Percentiles rank a stretch among this genome's conserved stretches.
These are phyloP conservation scores for Anoplolepis gracilipes DNA, from an alignment of 1,140 invertebrate genomes.

Conservation along the genomic window DNA sequence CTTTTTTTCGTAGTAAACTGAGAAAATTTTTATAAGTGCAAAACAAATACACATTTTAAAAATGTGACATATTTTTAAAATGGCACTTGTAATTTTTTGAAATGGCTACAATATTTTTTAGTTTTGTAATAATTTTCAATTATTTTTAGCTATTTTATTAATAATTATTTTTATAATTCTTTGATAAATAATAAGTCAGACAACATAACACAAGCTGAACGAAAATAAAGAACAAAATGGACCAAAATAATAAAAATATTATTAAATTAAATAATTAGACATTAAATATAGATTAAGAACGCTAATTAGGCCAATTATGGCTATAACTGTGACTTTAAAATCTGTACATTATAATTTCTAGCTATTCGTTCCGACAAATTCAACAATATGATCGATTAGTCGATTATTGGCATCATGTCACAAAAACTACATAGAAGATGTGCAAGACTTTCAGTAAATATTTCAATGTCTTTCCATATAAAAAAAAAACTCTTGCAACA, in stretches of 20 bases:
- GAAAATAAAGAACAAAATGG: neutral
- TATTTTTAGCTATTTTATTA: constrained; percentile 1
- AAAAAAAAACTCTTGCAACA: neutral
- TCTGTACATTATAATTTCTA: neutral
- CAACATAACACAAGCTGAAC: neutral
- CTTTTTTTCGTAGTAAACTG: neutral
- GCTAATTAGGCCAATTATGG: neutral
- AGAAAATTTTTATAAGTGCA: neutral
- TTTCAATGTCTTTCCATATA: neutral
- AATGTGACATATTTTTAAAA: neutral
- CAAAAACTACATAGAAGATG: neutral
- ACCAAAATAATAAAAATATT: neutral
- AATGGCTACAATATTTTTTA: constrained; percentile 3
- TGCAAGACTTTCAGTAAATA: neutral
- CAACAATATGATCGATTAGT: neutral
- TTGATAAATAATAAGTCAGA: neutral
- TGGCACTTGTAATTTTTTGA: neutral
- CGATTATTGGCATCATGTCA: neutral
- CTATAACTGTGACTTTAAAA: neutral
- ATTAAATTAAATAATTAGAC: constrained; percentile 10
- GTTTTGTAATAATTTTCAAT: neutral
- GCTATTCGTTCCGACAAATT: neutral
- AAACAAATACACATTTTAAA: neutral
- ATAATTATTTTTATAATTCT: constrained; percentile 1
- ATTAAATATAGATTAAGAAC: neutral